Base-by-base conservation (phyloP, 2,113 vertebrate species). In the Bubo scandiacus region DNA sequence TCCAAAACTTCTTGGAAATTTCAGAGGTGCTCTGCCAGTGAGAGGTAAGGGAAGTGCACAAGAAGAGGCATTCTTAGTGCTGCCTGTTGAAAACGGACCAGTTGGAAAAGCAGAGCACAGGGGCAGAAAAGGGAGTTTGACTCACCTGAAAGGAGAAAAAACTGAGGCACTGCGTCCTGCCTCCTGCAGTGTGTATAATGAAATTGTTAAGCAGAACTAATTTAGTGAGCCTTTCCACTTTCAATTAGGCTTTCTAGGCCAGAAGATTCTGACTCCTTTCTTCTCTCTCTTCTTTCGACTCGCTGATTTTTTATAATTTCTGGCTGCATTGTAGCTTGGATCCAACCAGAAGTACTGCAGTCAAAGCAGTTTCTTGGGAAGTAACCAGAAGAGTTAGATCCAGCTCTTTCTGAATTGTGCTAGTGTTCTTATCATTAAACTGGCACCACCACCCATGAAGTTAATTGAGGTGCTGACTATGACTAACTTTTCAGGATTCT, bases 391-490 rank as follows among this genome's bases (percentile, higher is more conserved):
- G 55, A 86, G 29, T 87, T 71, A 84, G 83, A 94, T 81, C 51
- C 51, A 67, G 68, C 55, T 84, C 84, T 78, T 86, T 83, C 55
- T 91, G 77, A 73, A 68, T 81, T 2, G 15, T 84, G 59, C 55
- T 47, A 45, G 40, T 88, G 82, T 95, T 96, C 85, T 92, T 96
- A 94, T 95, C 89, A 74, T 78, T 71, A 74, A 66, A 94, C 81
- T 92, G 83, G 91, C 95, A 96, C 94, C 94, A 57, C 96, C 94
- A 97, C 95, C 95, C 95, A 96, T 89, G 86, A 89, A 96, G 95
- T 94, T 96, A 96, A 96, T 96, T 96, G 89, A 85, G 52, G 26
- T 91, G 63, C 91, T 91, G 90, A 57, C 82, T 94, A 75, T 95
- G 91, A 96, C 86, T 96, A 97, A 96, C 78, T 94, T 96, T 88